A percentile compares a stretch with the other conserved stretches of the same genome.
Conservation (phyloP, 64 coral and sea anemone genomes). For the Dendronephthya gigantea region DNA sequence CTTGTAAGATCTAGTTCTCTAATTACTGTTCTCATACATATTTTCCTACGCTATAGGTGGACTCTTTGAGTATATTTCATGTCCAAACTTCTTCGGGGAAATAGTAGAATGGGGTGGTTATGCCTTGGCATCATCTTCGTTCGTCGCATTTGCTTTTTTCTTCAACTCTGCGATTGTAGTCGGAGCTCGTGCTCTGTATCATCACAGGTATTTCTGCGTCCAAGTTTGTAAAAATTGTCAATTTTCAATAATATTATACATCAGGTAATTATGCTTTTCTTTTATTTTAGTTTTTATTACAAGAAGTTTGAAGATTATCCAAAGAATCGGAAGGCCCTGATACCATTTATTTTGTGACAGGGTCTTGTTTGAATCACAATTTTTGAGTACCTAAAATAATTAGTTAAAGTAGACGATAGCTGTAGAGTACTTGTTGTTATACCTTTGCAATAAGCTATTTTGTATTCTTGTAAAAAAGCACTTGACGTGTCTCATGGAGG, state of each 20-base stretch:
- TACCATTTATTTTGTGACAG: constrained; percentile 45
- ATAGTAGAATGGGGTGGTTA: constrained; percentile 91
- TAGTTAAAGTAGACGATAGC: no score
- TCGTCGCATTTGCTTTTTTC: constrained; percentile 44
- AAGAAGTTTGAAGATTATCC: constrained; percentile 98
- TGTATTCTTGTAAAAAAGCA: no score
- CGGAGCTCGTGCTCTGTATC: constrained; percentile 59
- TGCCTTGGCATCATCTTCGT: constrained; percentile 67
- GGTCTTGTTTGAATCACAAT: no score
- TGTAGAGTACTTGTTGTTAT: no score
- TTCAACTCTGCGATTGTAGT: constrained; percentile 46
- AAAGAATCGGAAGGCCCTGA: constrained; percentile 68
- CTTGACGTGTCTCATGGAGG: no score
- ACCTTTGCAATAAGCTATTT: no score
- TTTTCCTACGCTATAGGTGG: no score
- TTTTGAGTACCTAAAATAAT: no score
- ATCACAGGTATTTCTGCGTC: constrained; percentile 47
- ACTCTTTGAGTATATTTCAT: constrained; percentile 80
- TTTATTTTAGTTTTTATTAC: constrained; percentile 53
- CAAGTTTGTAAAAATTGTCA: background rate
- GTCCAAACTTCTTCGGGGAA: constrained; percentile 82
- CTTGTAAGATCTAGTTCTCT: no score
- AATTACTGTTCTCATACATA: no score
- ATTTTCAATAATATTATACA: no score
- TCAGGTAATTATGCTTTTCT: no score